Conservation (phyloP, 2,797 vertebrate genomes). For the Peromyscus nudipes region DNA sequence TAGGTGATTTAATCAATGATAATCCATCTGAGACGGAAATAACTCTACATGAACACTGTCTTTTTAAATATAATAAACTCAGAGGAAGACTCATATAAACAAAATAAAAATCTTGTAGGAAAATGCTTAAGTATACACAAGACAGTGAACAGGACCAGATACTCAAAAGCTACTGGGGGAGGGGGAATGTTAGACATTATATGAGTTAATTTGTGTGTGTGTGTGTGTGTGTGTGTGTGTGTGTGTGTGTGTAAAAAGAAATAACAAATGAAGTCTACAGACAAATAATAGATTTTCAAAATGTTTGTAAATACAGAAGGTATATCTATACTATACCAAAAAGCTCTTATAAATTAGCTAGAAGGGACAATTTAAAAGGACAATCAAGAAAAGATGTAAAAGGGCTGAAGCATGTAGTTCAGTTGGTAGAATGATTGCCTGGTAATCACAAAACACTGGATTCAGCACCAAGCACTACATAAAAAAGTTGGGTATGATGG, state of each 20-base stretch:
- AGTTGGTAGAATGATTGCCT: not conserved
- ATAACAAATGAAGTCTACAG: not conserved
- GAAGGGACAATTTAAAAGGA: not conserved
- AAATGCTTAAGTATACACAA: not conserved
- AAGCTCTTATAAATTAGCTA: constrained; percentile 12
- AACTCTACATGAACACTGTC: not conserved
- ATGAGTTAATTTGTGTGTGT: not conserved
- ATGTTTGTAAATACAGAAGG: constrained; percentile 13
- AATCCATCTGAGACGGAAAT: constrained; percentile 35
- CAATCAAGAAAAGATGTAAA: constrained; percentile 31
- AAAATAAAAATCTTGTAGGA: constrained; percentile 46
- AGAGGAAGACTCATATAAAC: constrained; percentile 49
- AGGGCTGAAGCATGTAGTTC: not conserved
- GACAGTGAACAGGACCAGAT: not conserved
- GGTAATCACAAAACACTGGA: not conserved
- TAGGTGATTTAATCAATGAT: constrained; percentile 44
- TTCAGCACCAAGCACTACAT: not conserved
- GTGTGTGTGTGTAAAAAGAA: not conserved
- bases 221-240: not conserved
- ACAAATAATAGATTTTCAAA: constrained; percentile 17
- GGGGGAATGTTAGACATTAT: not conserved
- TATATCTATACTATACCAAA: not conserved
- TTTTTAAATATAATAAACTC: constrained; percentile 30
- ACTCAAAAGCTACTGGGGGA: constrained; percentile 14
- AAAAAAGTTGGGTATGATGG: not conserved